These are phyloP conservation scores for Oxyura jamaicensis DNA, from an alignment of 2,113 vertebrate species.

Conservation along the genomic window DNA sequence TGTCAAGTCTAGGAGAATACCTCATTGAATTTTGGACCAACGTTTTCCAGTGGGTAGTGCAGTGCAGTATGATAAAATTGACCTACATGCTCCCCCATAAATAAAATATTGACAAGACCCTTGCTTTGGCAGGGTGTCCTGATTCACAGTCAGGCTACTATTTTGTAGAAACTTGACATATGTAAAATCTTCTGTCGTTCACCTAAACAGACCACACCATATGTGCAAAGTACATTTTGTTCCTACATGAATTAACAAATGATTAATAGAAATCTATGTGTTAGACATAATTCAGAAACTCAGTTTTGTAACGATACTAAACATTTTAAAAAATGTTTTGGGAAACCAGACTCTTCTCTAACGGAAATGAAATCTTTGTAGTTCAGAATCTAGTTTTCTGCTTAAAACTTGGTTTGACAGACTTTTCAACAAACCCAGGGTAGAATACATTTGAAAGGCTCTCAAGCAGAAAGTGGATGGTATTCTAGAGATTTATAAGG, in stretches of 20 bases:
- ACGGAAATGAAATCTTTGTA: neutral
- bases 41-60: neutral
- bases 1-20: neutral
- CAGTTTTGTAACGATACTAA: neutral
- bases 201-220: neutral
- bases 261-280: neutral
- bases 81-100: neutral
- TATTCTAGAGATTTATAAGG: neutral
- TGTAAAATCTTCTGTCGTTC: neutral
- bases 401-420: neutral
- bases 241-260: neutral
- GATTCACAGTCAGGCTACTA: neutral
- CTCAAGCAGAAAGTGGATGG: neutral
- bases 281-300: neutral
- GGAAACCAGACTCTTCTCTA: neutral
- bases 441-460: neutral
- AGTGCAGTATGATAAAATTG: neutral
- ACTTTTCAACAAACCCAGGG: neutral
- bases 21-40: neutral
- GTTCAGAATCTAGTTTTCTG: neutral
- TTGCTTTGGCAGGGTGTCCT: neutral
- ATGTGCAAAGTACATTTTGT: neutral
- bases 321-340: neutral
- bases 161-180: neutral
- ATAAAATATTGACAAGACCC: neutral